Evolutionary conservation across 2,888 invertebrate species (phyloP).

Genomic region (Urechis unicinctus): DNA sequence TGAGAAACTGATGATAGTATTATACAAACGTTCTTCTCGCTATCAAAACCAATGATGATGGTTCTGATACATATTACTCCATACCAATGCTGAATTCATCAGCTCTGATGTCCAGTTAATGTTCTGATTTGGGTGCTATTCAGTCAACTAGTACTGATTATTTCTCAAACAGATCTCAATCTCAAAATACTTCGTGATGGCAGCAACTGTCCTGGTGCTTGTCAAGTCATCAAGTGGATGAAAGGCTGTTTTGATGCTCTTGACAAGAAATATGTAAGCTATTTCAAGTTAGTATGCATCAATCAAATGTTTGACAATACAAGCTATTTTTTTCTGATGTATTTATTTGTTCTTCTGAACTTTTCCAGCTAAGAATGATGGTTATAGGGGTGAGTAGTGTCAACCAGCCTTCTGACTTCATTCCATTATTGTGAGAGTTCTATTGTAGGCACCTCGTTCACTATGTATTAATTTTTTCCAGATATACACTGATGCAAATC

Average conservation of each 20-base stretch:
- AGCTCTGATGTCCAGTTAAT: too few species aligned
- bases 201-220: constrained; percentile 32
- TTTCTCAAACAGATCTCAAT: constrained; percentile 15
- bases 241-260: constrained; percentile 53
- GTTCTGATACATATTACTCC: too few species aligned
- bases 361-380: constrained; percentile 41
- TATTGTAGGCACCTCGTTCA: background rate
- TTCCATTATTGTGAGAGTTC: constrained; percentile 1
- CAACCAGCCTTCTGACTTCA: background rate
- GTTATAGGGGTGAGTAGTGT: constrained; percentile 40
- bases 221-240: constrained; percentile 50
- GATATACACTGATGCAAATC: constrained; percentile 44
- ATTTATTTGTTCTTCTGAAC: too few species aligned
- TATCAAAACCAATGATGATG: too few species aligned
- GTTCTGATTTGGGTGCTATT: too few species aligned
- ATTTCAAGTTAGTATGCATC: too few species aligned
- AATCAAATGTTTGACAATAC: too few species aligned
- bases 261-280: constrained; percentile 53
- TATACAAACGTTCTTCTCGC: too few species aligned
- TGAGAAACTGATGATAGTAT: too few species aligned
- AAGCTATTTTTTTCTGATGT: too few species aligned
- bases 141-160: background rate
- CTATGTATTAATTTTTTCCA: constrained; percentile 22
- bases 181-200: constrained; percentile 22
- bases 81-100: too few species aligned